A percentile compares a stretch with the other conserved stretches of the same genome.
Evolutionary conservation across 2,797 vertebrate genomes (phyloP).

Genomic region (Myotis vivesi): DNA sequence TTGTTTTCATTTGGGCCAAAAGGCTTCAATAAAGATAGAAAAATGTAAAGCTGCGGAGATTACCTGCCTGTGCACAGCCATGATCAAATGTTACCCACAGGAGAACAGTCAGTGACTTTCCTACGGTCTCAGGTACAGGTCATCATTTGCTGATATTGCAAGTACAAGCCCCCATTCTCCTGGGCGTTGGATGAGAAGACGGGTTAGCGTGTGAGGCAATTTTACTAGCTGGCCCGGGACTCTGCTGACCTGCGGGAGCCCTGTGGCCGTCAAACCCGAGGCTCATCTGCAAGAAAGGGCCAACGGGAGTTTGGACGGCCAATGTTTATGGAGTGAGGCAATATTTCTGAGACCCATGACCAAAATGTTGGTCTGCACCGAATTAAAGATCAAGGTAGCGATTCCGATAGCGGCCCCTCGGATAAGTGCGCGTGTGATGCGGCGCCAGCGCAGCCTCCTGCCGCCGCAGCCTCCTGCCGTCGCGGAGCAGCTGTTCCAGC

Average conservation of each 20-base stretch:
- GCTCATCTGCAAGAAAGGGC: not conserved
- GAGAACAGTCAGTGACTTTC: not conserved
- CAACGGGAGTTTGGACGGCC: not conserved
- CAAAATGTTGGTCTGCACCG: not conserved
- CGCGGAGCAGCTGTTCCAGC: not conserved
- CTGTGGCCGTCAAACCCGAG: not conserved
- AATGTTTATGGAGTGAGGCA: constrained; percentile 11
- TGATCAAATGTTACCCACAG: not conserved
- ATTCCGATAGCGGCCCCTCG: not conserved
- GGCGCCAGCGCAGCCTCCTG: not conserved
- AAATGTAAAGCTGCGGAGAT: not conserved
- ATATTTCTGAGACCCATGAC: not conserved
- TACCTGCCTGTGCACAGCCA: not conserved
- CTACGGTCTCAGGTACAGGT: not conserved
- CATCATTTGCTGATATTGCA: not conserved
- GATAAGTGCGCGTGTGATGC: not conserved
- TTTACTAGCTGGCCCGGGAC: not conserved
- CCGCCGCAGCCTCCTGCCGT: not conserved
- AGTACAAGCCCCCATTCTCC: not conserved
- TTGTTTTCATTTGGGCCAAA: constrained; percentile 11
- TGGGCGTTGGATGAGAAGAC: not conserved
- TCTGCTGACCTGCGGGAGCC: constrained; percentile 39
- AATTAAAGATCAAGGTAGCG: not conserved
- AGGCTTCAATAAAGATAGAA: not conserved
- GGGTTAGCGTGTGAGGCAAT: not conserved